Percentiles rank a stretch among this genome's conserved stretches.
phyloP scores from a whole-genome alignment of 2,888 invertebrate species.

The Tetrapedia diversipes region DNA sequence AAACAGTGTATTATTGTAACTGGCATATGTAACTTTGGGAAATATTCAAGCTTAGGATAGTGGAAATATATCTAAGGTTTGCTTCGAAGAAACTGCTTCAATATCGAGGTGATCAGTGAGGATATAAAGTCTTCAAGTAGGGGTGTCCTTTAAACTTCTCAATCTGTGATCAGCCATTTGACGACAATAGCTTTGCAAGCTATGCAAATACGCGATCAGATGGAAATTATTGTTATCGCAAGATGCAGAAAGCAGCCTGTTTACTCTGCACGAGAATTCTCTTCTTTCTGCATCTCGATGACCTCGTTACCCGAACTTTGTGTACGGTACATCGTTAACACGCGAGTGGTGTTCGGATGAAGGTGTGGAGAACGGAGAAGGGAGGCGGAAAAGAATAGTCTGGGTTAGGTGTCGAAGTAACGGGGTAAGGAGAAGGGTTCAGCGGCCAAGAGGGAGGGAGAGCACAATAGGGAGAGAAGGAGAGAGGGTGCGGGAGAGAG shows the following conservation, averaged over 20 bases:
- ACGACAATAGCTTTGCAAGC: no score
- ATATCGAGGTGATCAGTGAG: no score
- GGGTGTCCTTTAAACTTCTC: no score
- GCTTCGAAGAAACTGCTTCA: no score
- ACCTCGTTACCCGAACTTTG: background rate
- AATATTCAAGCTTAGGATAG: no score
- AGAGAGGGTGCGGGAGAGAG: no score
- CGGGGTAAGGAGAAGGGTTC: background rate
- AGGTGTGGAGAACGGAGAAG: background rate
- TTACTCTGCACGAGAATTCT: background rate
- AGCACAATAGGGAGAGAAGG: no score
- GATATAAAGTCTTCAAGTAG: no score
- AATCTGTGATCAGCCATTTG: no score
- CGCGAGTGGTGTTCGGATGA: background rate
- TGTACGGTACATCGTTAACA: background rate
- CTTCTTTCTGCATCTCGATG: background rate
- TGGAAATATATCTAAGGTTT: no score
- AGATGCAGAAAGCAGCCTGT: background rate
- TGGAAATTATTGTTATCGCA: background rate
- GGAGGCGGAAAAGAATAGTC: background rate
- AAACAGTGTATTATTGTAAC: no score
- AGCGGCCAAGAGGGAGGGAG: slow-evolving; percentile 16
- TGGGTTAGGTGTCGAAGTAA: background rate
- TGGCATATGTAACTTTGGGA: no score
- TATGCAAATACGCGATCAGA: background rate